Base-by-base conservation (phyloP, 2,888 invertebrate species). In the Pammene aurita region DNA sequence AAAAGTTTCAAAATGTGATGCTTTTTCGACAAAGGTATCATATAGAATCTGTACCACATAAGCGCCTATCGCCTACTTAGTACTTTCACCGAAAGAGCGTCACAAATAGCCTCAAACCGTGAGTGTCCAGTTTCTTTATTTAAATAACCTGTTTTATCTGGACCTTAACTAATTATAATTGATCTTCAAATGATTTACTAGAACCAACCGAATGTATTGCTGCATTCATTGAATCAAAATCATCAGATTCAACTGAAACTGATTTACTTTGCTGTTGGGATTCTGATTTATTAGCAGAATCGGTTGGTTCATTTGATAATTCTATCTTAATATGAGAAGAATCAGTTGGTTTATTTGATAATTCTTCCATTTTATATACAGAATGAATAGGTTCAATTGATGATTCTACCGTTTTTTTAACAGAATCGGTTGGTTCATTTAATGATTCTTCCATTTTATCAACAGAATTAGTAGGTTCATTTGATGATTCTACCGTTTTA, bases 151-250 rank as follows among this genome's bases (percentile, higher is more conserved):
- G 26, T 26, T 26, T 26, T 26, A 26, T 26, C 4, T 26, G 26
- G 26, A 26, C 4, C 26, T 26, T 26, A 2, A 26, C 1, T 26
- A 26, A 26, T 26, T 26, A 26, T 26, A 26, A 26, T 26, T 26
- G 26, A 57, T 57, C 42, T n/a, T 26, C 42, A 18, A 42, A 57
- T 42, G 42, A 57, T 41, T 42, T 26, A 57, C 5, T 9, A 42
- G 56, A 41, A 56, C 11, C 56, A 18, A 5, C 38, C 0, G 41
- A 18, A 18, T 57, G 18, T 26, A 57, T 7, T 7, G 13, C 11
- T n/a, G 7, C 13, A 42, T 18, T 41, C 4, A 18, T 42, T 13
- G n/a, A 18, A 7, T 56, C 56, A 41, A 56, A 56, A 7, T 56
- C 57, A 42, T 57, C 41, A 57, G 16, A 13, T 18, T 16, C 13